Percentiles rank a stretch among this genome's conserved stretches.
These are phyloP conservation scores for Leptopilina syphax DNA, from an alignment of 2,888 invertebrate species.

Conservation along the genomic window DNA sequence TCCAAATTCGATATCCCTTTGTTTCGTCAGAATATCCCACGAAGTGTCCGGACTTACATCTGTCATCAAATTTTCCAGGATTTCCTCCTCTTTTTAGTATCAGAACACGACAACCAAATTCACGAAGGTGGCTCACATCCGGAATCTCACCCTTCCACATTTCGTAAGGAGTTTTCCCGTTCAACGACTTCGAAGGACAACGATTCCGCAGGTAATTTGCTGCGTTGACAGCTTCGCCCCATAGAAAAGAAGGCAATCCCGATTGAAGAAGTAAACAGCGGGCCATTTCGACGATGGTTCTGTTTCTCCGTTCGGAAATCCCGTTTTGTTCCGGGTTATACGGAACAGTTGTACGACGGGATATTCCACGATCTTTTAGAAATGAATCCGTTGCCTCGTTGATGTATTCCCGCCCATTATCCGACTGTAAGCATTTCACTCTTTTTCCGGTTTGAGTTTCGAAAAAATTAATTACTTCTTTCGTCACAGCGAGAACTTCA, in stretches of 20 bases:
- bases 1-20: constrained; percentile 51
- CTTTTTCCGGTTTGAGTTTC: constrained; percentile 52
- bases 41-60: not conserved
- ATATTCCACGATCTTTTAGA: constrained; percentile 1
- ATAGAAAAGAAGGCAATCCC: constrained; percentile 57
- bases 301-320: constrained; percentile 61
- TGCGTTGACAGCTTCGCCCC: constrained; percentile 63
- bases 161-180: constrained; percentile 56
- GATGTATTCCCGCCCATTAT: constrained; percentile 52
- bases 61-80: not conserved
- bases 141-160: constrained; percentile 51
- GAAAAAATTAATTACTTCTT: constrained; percentile 41
- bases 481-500: constrained; percentile 41
- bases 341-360: constrained; percentile 39
- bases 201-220: constrained; percentile 62
- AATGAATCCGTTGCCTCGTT: not conserved
- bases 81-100: constrained; percentile 28
- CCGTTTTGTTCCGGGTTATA: constrained; percentile 64
- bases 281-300: constrained; percentile 61
- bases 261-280: constrained; percentile 60
- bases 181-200: constrained; percentile 51
- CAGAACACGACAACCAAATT: constrained; percentile 56
- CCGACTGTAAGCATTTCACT: constrained; percentile 55
- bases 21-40: constrained; percentile 44
- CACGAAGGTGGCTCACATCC: constrained; percentile 51